Evolutionary conservation across 2,797 vertebrate genomes (phyloP), one percentile per base, ranked within the genome.

Genomic region (Crax fasciolata): DNA sequence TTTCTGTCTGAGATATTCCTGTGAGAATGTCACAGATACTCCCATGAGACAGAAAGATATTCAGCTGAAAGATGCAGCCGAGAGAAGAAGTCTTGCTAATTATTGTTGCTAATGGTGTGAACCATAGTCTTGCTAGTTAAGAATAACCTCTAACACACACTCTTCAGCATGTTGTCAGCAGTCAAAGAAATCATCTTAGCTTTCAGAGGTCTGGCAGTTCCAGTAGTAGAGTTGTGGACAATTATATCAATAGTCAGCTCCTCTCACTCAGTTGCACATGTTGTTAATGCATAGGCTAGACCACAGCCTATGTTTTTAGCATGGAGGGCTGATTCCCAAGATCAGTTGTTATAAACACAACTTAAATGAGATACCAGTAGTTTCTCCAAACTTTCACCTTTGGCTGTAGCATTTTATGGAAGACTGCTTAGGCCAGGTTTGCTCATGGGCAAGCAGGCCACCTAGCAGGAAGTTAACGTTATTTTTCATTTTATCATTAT

Each of bases 1-100:
- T 92, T 92, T 94, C 66, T 73, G 72, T 39, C 57, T 92, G n/a
- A 72, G 54, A 57, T 92, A 83, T 77, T 93, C 81, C 92, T 84
- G 21, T 84, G 81, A 93, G 78, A 84, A 28, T 93, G 78, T 75
- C 74, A 78, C 66, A 94, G 62, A 78, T 72, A 81, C 65, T 81
- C 43, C 80, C 68, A 27, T 28, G 82, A 94, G 68, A 85, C 5
- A 32, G 82, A 92, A 85, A 85, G 49, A 43, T 0, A 2, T 35
- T 85, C 1, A 0, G 12, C 79, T 94, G 89, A 65, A 93, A 85
- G 79, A 54, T 91, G 46, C 46, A 61, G 13, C 39, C 80, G 66
- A 68, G 61, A 95, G 75, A 84, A 80, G 44, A 25, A 82, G 44
- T 67, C 41, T 91, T 94, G 57, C 57, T 87, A 89, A 74, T 85